phyloP scores from a whole-genome alignment of 2,797 vertebrate genomes.

The Rhabdomys pumilio region DNA sequence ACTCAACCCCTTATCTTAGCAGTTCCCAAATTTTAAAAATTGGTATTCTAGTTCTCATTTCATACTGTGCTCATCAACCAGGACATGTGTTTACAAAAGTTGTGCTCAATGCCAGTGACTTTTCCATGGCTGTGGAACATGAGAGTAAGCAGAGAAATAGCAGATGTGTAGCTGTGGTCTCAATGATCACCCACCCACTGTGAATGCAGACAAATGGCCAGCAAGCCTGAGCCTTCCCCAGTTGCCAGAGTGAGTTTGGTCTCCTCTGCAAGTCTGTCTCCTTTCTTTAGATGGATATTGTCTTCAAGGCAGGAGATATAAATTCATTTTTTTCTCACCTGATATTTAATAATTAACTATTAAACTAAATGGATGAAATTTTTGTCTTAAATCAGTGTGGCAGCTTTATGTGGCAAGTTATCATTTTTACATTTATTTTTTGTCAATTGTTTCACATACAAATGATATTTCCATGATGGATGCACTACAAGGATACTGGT shows the following conservation, averaged over 20 bases:
- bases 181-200: not conserved
- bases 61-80: not conserved
- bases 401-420: not conserved
- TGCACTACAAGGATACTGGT: not conserved
- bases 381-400: conserved; percentile 5
- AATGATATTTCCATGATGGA: not conserved
- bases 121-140: not conserved
- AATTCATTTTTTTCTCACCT: not conserved
- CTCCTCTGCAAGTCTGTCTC: not conserved
- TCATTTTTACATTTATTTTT: not conserved
- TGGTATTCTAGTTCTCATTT: conserved; percentile 38
- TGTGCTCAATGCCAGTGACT: not conserved
- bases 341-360: conserved; percentile 36
- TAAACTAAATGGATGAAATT: conserved; percentile 14
- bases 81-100: not conserved
- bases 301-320: not conserved
- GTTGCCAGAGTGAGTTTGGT: not conserved
- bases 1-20: not conserved
- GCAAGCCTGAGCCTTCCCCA: not conserved
- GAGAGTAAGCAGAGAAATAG: not conserved
- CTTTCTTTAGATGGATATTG: not conserved
- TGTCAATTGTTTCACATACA: not conserved
- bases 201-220: not conserved
- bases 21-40: conserved; percentile 56
- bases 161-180: not conserved